Conservation (phyloP, 2,113 vertebrate genomes). For the Nyctereutes procyonoides region DNA sequence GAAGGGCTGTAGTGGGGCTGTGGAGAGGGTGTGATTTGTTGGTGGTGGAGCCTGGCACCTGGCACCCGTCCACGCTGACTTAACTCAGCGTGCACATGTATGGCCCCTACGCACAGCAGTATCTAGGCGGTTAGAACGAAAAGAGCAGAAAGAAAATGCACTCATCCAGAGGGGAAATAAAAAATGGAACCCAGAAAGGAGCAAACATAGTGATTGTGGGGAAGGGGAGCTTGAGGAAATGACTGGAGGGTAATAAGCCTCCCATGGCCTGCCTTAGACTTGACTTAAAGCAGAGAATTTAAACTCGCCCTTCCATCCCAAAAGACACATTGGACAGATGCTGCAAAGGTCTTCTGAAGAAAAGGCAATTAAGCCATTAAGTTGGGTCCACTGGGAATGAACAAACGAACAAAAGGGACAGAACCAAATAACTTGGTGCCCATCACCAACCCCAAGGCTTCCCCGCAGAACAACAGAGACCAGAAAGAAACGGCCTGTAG, state of each 20-base stretch:
- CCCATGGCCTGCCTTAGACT: background rate
- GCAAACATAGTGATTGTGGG: background rate
- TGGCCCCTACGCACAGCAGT: background rate
- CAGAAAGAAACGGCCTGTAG: background rate
- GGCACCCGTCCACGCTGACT: slow-evolving; percentile 47
- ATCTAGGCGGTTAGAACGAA: background rate
- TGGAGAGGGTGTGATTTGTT: slow-evolving; percentile 21
- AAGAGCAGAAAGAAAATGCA: slow-evolving; percentile 27
- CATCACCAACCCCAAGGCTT: background rate
- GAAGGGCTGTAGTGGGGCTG: slow-evolving; percentile 45
- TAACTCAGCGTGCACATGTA: background rate
- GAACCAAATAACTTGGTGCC: background rate
- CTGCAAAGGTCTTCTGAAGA: background rate
- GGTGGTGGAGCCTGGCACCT: slow-evolving; percentile 71
- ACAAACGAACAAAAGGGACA: background rate
- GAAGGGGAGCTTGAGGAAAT: background rate
- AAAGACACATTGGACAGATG: background rate
- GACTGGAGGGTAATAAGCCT: background rate
- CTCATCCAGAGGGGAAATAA: background rate
- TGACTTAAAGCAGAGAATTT: background rate
- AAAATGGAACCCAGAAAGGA: slow-evolving; percentile 27
- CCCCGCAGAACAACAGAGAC: background rate
- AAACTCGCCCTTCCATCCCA: background rate
- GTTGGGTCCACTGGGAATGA: background rate
- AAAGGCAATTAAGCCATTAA: background rate